Evolutionary conservation across 2,888 invertebrate species (phyloP).

Genomic region (Leptinotarsa peninsularis): DNA sequence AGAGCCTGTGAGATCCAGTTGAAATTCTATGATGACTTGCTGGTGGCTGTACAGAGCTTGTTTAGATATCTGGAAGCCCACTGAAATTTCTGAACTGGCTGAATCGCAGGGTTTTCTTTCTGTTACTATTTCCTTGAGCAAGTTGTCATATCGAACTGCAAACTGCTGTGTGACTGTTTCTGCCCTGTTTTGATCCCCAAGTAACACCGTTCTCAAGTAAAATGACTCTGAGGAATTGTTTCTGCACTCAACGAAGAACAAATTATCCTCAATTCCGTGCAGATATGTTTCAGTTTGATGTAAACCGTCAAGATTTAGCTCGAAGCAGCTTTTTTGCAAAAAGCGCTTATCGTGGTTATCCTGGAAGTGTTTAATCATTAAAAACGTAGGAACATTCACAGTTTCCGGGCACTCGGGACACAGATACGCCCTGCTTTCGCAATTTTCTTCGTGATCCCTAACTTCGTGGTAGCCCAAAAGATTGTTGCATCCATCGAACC

Average conservation of each 20-base stretch:
- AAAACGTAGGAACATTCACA: slow-evolving; percentile 2
- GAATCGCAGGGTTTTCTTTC: background rate
- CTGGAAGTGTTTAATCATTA: slow-evolving; percentile 22
- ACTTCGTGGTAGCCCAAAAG: background rate
- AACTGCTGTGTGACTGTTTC: background rate
- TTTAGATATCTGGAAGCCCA: background rate
- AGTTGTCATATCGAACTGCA: background rate
- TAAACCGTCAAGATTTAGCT: background rate
- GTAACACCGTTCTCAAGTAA: background rate
- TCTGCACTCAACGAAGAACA: background rate
- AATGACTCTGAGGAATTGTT: background rate
- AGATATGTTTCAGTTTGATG: background rate
- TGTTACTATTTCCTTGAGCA: background rate
- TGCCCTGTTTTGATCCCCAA: background rate
- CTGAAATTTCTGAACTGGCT: background rate
- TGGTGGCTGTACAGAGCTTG: background rate
- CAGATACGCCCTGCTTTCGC: slow-evolving; percentile 16
- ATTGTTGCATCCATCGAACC: background rate
- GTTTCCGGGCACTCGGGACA: slow-evolving; percentile 33
- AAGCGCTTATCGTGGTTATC: slow-evolving; percentile 13
- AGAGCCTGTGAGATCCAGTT: background rate
- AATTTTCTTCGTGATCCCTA: slow-evolving; percentile 3
- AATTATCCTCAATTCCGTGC: background rate
- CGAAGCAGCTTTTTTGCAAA: background rate
- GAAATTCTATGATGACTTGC: background rate